Evolutionary conservation across 2,888 invertebrate genomes (phyloP).

Genomic region (Drosophila nr. medialis): DNA sequence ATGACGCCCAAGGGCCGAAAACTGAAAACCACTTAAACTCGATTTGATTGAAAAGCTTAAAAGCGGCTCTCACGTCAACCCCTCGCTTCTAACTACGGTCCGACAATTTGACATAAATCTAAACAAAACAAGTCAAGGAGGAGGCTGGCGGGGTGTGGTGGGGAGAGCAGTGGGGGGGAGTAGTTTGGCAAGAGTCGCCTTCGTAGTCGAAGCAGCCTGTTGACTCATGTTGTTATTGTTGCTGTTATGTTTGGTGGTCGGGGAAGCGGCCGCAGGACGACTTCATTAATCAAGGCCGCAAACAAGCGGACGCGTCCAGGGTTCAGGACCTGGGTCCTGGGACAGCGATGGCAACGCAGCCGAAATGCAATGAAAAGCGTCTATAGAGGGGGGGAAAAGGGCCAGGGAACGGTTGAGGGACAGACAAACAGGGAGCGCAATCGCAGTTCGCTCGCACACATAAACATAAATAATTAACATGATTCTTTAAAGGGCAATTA

Average conservation of each 20-base stretch:
- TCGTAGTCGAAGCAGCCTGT: constrained; percentile 42
- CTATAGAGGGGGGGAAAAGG: not conserved
- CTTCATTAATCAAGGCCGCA: constrained; percentile 80
- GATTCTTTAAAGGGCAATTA: constrained; percentile 82
- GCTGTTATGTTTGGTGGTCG: constrained; percentile 17
- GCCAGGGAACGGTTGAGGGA: not conserved
- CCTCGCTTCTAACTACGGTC: constrained; percentile 16
- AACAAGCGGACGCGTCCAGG: constrained; percentile 54
- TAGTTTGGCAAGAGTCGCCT: not conserved
- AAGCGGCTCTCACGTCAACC: constrained; percentile 34
- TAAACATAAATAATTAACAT: constrained; percentile 79
- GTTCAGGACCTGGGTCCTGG: constrained; percentile 1
- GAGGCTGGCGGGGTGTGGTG: not conserved
- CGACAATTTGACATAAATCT: constrained; percentile 80
- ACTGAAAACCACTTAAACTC: constrained; percentile 75
- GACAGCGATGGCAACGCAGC: constrained; percentile 45
- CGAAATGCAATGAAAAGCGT: constrained; percentile 53
- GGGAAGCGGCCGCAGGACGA: constrained; percentile 70
- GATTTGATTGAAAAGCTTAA: constrained; percentile 80
- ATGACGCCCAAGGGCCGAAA: constrained; percentile 44
- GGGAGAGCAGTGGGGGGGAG: not conserved
- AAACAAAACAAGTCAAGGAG: constrained; percentile 69
- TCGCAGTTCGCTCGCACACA: constrained; percentile 37
- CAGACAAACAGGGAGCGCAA: constrained; percentile 6
- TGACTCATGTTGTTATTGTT: constrained; percentile 43